Percentiles rank a stretch among this genome's conserved stretches.
Conservation (phyloP, 1,140 invertebrate species). For the Anadara kagoshimensis region DNA sequence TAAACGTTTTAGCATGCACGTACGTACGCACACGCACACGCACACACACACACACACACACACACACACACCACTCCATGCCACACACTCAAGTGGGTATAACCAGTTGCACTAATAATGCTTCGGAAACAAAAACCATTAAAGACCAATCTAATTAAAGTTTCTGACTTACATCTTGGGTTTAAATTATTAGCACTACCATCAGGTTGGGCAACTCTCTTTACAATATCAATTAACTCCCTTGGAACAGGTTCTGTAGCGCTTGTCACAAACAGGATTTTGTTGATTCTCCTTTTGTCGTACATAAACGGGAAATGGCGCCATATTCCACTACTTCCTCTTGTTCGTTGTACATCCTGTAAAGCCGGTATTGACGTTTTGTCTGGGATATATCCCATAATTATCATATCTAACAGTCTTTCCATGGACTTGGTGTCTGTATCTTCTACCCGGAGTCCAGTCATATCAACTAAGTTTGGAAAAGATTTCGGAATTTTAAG, state of each 20-base stretch:
- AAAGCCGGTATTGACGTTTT: constrained; percentile 35
- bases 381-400: constrained; percentile 32
- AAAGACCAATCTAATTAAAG: too few species aligned
- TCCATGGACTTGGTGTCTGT: constrained; percentile 10
- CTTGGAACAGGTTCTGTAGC: constrained; percentile 33
- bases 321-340: neutral
- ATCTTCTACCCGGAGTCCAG: constrained; percentile 23
- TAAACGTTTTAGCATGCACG: too few species aligned
- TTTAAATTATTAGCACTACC: constrained; percentile 24
- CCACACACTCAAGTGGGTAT: too few species aligned
- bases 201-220: constrained; percentile 37
- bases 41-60: too few species aligned
- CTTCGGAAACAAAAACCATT: too few species aligned
- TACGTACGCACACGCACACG: too few species aligned
- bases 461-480: constrained; percentile 39
- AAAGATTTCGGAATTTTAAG: constrained; percentile 26
- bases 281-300: constrained; percentile 26
- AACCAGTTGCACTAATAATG: too few species aligned
- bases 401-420: constrained; percentile 33
- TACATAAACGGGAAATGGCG: constrained; percentile 27
- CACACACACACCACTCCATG: too few species aligned
- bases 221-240: constrained; percentile 26
- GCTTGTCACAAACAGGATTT: constrained; percentile 33
- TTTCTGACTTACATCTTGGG: constrained; percentile 30
- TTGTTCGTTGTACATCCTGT: constrained; percentile 24